These are phyloP conservation scores for Melikaiella ostensackeni DNA, from an alignment of 2,888 invertebrate genomes.

Conservation along the genomic window DNA sequence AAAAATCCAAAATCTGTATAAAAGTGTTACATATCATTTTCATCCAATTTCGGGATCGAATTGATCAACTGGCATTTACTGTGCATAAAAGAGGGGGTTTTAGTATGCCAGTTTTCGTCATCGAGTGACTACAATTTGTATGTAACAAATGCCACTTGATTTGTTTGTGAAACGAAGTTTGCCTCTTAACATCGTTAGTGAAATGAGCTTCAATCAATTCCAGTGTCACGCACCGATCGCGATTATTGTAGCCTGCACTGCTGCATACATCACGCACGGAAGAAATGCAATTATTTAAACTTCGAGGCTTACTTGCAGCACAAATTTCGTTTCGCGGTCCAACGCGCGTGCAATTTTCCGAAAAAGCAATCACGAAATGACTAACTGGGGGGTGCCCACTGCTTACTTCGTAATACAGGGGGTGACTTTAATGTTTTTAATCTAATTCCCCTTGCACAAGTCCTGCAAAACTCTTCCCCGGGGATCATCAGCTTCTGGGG, in stretches of 20 bases:
- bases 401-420: conserved; percentile 43
- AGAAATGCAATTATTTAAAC: conserved; percentile 38
- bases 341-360: conserved; percentile 55
- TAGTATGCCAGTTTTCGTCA: not conserved
- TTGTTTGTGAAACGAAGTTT: conserved; percentile 14
- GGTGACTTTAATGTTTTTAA: conserved; percentile 67
- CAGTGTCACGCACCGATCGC: conserved; percentile 12
- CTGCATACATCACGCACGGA: conserved; percentile 2
- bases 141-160: conserved; percentile 5
- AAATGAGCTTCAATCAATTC: conserved; percentile 17
- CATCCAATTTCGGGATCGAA: no score
- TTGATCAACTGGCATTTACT: no score
- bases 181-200: conserved; percentile 12
- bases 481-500: conserved; percentile 39
- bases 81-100: not conserved
- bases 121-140: not conserved
- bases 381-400: conserved; percentile 50
- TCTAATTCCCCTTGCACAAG: conserved; percentile 62
- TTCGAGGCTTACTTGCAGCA: conserved; percentile 20
- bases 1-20: no score
- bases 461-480: conserved; percentile 49
- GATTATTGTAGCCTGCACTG: conserved; percentile 17
- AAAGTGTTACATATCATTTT: no score
- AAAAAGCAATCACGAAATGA: conserved; percentile 63
- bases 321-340: conserved; percentile 53